Conservation (phyloP, 2,888 invertebrate species). For the Macrophya alboannulata region DNA sequence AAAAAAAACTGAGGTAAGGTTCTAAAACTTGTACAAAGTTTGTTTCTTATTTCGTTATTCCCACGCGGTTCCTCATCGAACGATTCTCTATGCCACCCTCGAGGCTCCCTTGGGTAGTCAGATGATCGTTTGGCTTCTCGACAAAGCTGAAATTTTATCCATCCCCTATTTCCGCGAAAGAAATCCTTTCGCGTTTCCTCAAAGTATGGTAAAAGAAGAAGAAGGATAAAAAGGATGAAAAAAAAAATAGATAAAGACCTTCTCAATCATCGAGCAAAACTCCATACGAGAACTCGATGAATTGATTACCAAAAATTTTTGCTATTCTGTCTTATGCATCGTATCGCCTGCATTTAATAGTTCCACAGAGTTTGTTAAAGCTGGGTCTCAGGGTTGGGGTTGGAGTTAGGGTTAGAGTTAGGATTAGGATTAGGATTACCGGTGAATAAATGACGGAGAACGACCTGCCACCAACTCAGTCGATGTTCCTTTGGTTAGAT, state of each 20-base stretch:
- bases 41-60: neutral
- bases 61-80: neutral
- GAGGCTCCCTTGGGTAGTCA: neutral
- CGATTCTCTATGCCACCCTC: neutral
- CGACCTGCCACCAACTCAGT: conserved; percentile 54
- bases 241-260: neutral
- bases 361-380: neutral
- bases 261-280: neutral
- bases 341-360: neutral
- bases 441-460: conserved; percentile 18
- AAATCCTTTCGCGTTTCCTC: conserved; percentile 5
- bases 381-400: too few species aligned
- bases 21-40: conserved; percentile 18
- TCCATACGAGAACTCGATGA: neutral
- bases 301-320: neutral
- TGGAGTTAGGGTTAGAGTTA: neutral
- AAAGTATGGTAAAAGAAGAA: neutral
- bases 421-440: neutral
- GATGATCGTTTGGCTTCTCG: conserved; percentile 34
- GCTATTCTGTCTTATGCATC: neutral
- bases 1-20: conserved; percentile 12
- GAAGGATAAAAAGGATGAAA: neutral
- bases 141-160: conserved; percentile 34
- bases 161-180: neutral
- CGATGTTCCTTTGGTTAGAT: conserved; percentile 72